Evolutionary conservation across 2,888 invertebrate species (phyloP).

Genomic region (Eudasyphora cyanicolor): DNA sequence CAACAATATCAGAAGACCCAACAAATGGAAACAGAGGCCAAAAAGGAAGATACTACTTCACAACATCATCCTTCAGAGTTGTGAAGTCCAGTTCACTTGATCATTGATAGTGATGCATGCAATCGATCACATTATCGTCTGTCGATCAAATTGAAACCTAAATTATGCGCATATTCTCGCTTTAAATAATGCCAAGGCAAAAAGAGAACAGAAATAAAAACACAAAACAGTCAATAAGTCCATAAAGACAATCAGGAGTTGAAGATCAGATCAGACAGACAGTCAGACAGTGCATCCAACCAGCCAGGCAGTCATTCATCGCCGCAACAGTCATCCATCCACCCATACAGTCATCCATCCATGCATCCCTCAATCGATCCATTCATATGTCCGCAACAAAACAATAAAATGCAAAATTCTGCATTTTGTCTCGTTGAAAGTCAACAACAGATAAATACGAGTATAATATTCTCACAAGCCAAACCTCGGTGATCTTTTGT

Average conservation of each 20-base stretch:
- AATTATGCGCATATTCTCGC: conserved; percentile 65
- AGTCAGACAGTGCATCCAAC: too few relatives aligned
- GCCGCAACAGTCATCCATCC: conserved; percentile 33
- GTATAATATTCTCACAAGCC: conserved; percentile 59
- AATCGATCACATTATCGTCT: conserved; percentile 64
- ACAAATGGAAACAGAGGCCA: too few relatives aligned
- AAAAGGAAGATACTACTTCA: background rate
- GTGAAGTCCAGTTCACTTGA: conserved; percentile 37
- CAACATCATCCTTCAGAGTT: background rate
- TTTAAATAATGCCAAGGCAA: conserved; percentile 58
- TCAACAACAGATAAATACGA: too few relatives aligned
- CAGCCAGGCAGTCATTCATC: conserved; percentile 25
- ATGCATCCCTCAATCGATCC: background rate
- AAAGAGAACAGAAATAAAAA: conserved; percentile 31
- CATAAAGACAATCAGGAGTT: conserved; percentile 45
- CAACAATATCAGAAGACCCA: too few relatives aligned
- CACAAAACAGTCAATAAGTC: conserved; percentile 42
- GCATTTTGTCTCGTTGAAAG: conserved; percentile 18
- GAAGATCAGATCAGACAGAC: too few relatives aligned
- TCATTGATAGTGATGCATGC: conserved; percentile 33
- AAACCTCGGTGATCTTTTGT: conserved; percentile 7
- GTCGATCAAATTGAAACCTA: conserved; percentile 60
- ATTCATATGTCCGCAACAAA: background rate
- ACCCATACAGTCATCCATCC: conserved; percentile 35
- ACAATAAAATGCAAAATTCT: conserved; percentile 62